phyloP scores from a whole-genome alignment of 1,140 invertebrate genomes.

The Notospermus geniculatus region DNA sequence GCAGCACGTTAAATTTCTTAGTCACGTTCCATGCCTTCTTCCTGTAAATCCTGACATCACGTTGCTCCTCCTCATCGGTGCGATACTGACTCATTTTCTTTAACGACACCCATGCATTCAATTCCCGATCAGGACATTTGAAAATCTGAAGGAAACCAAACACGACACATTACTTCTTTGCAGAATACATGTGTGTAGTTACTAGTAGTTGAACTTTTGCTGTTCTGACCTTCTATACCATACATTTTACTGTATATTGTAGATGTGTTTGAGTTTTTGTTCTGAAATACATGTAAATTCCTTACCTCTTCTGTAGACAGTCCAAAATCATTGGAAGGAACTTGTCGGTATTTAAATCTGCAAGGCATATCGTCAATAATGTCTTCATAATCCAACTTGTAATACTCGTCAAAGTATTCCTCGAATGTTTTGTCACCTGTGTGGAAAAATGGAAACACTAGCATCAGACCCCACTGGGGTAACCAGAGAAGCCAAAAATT shows the following conservation, averaged over 20 bases:
- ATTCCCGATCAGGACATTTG: conserved; percentile 82
- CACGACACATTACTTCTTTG: too few species aligned
- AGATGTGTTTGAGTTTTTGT: too few species aligned
- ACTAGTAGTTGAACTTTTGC: too few species aligned
- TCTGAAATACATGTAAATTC: background rate
- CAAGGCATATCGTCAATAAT: conserved; percentile 83
- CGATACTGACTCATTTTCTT: conserved; percentile 82
- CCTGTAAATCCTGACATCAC: conserved; percentile 74
- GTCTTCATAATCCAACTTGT: conserved; percentile 92
- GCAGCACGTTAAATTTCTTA: conserved; percentile 61
- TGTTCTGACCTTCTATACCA: too few species aligned
- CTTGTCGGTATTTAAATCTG: conserved; percentile 89
- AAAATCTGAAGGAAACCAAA: conserved; percentile 88
- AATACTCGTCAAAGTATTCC: conserved; percentile 92
- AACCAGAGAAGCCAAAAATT: too few species aligned
- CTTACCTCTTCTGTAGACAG: conserved; percentile 80
- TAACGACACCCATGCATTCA: conserved; percentile 92
- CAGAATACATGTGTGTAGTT: too few species aligned
- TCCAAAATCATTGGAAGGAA: conserved; percentile 87
- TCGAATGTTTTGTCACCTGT: conserved; percentile 71
- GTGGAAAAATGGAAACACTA: too few species aligned
- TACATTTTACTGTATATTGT: too few species aligned
- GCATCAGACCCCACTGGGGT: too few species aligned
- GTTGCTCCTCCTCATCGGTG: conserved; percentile 73
- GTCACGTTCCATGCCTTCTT: conserved; percentile 78